These are phyloP conservation scores for Dynastes hyllus DNA, from an alignment of 2,888 invertebrate genomes.

Conservation along the genomic window DNA sequence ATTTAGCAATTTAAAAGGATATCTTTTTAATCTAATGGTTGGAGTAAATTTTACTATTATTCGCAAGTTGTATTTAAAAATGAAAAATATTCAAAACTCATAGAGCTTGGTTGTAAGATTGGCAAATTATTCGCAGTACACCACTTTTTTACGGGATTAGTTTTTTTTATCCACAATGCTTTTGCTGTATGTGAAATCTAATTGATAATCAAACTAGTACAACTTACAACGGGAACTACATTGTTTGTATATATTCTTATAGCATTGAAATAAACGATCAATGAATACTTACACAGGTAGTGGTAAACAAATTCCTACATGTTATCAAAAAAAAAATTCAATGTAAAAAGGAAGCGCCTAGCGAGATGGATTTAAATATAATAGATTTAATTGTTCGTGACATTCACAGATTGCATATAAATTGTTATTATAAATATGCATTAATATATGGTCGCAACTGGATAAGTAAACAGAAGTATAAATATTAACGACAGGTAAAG, in stretches of 20 bases:
- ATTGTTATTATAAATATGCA: slow-evolving; percentile 40
- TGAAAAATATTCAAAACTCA: too few relatives aligned
- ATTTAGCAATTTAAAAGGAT: too few relatives aligned
- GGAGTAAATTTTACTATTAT: too few relatives aligned
- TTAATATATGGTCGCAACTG: slow-evolving; percentile 19
- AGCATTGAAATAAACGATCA: slow-evolving; percentile 32
- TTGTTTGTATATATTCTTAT: slow-evolving; percentile 28
- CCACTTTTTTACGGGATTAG: too few relatives aligned
- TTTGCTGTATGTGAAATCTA: neutral
- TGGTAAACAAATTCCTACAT: slow-evolving; percentile 42
- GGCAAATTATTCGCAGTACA: too few relatives aligned
- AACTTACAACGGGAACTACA: slow-evolving; percentile 37
- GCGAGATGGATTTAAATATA: slow-evolving; percentile 44
- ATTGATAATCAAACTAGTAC: slow-evolving; percentile 28
- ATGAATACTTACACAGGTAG: neutral
- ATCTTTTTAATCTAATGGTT: too few relatives aligned
- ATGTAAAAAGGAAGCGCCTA: slow-evolving; percentile 24
- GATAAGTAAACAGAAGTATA: slow-evolving; percentile 43
- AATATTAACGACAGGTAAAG: slow-evolving; percentile 35
- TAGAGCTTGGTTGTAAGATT: too few relatives aligned
- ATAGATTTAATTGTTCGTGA: slow-evolving; percentile 40
- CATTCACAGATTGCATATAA: slow-evolving; percentile 28
- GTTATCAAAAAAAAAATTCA: slow-evolving; percentile 19
- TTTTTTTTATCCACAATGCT: too few relatives aligned
- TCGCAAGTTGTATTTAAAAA: too few relatives aligned